Evolutionary conservation across 2,888 invertebrate species (phyloP).

Genomic region (Pristionchus maxplancki): DNA sequence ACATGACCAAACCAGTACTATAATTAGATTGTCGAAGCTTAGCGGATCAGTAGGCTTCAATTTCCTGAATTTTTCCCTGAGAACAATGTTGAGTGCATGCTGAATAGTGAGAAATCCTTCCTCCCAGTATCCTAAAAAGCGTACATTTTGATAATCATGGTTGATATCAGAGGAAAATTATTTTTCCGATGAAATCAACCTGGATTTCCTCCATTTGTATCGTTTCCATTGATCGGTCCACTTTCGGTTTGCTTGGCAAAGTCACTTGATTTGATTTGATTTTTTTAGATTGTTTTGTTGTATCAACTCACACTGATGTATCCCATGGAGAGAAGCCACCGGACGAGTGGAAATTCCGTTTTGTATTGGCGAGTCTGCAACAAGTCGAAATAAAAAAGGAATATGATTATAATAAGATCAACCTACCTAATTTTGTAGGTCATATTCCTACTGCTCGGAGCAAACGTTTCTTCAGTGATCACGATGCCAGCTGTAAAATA

Average conservation of each 20-base stretch:
- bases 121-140: constrained; percentile 81
- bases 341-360: constrained; percentile 49
- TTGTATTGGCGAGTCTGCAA: constrained; percentile 66
- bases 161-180: constrained; percentile 60
- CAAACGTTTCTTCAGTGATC: constrained; percentile 64
- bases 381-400: not conserved
- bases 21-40: not conserved
- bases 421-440: constrained; percentile 66
- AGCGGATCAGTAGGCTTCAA: not conserved
- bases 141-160: not conserved
- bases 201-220: constrained; percentile 77
- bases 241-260: constrained; percentile 64
- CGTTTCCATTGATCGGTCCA: constrained; percentile 68
- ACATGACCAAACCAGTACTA: too few species aligned
- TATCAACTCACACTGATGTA: not conserved
- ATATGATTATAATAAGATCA: not conserved
- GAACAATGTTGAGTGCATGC: constrained; percentile 81
- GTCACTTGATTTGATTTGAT: not conserved
- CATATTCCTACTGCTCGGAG: constrained; percentile 56
- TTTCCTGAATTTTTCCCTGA: constrained; percentile 63
- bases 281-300: not conserved
- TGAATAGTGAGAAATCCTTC: constrained; percentile 86
- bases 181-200: constrained; percentile 79
- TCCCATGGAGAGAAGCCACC: constrained; percentile 27
- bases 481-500: constrained; percentile 67